Evolutionary conservation across 1,140 invertebrate species (phyloP), one percentile per base, ranked within the genome.

Genomic region (Drosophila gunungcola): DNA sequence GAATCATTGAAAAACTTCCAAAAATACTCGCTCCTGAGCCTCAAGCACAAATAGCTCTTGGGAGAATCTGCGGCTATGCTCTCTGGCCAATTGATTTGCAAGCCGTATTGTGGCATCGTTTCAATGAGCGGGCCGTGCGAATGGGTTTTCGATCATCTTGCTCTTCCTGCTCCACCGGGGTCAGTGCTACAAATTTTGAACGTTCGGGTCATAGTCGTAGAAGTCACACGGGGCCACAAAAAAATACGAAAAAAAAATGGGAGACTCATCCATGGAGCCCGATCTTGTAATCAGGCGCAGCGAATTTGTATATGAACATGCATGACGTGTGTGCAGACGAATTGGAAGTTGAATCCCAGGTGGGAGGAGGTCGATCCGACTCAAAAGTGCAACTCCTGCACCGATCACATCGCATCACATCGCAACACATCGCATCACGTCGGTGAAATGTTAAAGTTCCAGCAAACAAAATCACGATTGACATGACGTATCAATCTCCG

Each of bases 301-400:
- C 84, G 84, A 89, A 89, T 89, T 89, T 89, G 84, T 89, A 89
- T 89, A 89, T 89, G 83, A 81, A 76, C 84, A 89, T 89, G 84
- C 84, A 89, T 89, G 84, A 89, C 84, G 84, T 89, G 84, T 89
- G 84, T 81, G 77, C 73, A 72, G 69, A 48, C 57, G 79, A 82
- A 52, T 43, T 67, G 64, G 49, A 45, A 53, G 49, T 55, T 21
- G 51, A 5, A 4, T 13, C 12, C n/a, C 7, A 56, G 42, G 65
- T 69, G 38, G 61, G 65, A 53, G 61, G 65, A 64, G 63, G 65
- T 64, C 64, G 64, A 5, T 6, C 10, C 32, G 5, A 36, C 32
- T 52, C 38, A 13, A 62, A 9, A 36, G 32, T 43, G 62, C 65
- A 68, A 36, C 61, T 46, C 25, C 46, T 45, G 62, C 57, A 41